Evolutionary conservation across 1,140 invertebrate genomes (phyloP).

Genomic region (Ceratosolen fusciceps): DNA sequence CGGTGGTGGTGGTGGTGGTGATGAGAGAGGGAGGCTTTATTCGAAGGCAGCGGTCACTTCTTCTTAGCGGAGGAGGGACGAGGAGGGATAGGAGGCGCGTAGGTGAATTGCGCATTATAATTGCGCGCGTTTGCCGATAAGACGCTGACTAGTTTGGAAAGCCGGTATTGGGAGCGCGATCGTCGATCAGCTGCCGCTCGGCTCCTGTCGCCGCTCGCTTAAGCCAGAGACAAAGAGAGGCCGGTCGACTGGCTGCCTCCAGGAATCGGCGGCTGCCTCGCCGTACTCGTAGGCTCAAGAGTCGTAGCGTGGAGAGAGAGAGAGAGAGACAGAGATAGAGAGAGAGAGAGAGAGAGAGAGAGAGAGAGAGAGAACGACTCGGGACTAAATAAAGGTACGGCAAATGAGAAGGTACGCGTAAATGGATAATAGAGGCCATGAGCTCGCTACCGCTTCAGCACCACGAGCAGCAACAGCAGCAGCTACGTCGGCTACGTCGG

Average conservation of each 20-base stretch:
- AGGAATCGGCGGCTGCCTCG: too few species aligned
- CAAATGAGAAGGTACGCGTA: slow-evolving; percentile 8
- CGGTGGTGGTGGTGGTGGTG: too few species aligned
- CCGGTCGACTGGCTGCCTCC: too few species aligned
- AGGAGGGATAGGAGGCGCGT: too few species aligned
- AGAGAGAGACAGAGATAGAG: too few species aligned
- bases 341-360: background rate
- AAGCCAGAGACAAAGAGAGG: slow-evolving; percentile 13
- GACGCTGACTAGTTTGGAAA: slow-evolving; percentile 6
- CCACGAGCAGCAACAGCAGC: background rate
- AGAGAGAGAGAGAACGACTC: background rate
- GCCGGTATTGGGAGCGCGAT: background rate
- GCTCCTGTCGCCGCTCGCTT: background rate
- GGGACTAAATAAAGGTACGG: slow-evolving; percentile 28
- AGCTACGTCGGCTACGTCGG: background rate
- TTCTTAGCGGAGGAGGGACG: too few species aligned
- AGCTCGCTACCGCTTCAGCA: background rate
- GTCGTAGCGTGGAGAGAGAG: too few species aligned
- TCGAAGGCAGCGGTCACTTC: too few species aligned
- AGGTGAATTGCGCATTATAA: background rate
- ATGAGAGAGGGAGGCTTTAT: too few species aligned
- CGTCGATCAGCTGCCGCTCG: slow-evolving; percentile 2
- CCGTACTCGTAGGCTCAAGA: too few species aligned
- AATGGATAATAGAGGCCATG: background rate
- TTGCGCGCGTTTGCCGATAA: background rate